phyloP scores from a whole-genome alignment of 2,797 vertebrate species.

The Bovichtus variegatus region DNA sequence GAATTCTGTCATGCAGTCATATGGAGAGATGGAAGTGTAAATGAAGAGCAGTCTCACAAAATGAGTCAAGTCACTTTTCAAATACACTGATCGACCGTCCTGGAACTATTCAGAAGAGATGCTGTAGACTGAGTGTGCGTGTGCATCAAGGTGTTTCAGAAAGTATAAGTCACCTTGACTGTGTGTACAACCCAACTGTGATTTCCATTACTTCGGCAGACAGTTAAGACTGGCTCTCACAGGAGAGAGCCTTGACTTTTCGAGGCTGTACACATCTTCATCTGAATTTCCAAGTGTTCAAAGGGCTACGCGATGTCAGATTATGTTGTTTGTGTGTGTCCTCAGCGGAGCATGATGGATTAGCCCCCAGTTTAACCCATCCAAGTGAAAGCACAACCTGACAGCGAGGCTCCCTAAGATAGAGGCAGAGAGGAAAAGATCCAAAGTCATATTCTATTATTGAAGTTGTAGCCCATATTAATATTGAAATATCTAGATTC shows the following conservation, averaged over 20 bases:
- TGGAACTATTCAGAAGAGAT: slow-evolving; percentile 3
- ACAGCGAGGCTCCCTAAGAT: slow-evolving; percentile 49
- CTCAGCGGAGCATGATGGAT: slow-evolving; percentile 60
- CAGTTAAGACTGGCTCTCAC: slow-evolving; percentile 30
- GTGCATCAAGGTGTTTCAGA: slow-evolving; percentile 38
- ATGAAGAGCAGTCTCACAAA: slow-evolving; percentile 27
- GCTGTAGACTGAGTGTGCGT: background rate
- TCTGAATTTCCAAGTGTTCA: slow-evolving; percentile 62
- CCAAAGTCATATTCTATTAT: slow-evolving; percentile 64
- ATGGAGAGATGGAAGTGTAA: slow-evolving; percentile 31
- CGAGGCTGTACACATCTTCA: slow-evolving; percentile 52
- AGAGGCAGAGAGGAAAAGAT: slow-evolving; percentile 37
- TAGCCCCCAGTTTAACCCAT: slow-evolving; percentile 61
- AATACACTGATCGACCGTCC: slow-evolving; percentile 11
- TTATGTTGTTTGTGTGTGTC: slow-evolving; percentile 55
- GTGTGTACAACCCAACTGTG: slow-evolving; percentile 26
- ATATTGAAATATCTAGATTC: slow-evolving; percentile 64
- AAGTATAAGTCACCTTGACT: slow-evolving; percentile 56
- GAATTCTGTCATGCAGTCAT: slow-evolving; percentile 2
- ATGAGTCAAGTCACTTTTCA: slow-evolving; percentile 25
- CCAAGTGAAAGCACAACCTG: slow-evolving; percentile 56
- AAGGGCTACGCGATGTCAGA: slow-evolving; percentile 55
- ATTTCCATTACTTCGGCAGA: slow-evolving; percentile 53
- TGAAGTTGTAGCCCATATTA: slow-evolving; percentile 61
- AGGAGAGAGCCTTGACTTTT: slow-evolving; percentile 30